Evolutionary conservation across 2,113 vertebrate species (phyloP).

Genomic region (Odobenus rosmarus): DNA sequence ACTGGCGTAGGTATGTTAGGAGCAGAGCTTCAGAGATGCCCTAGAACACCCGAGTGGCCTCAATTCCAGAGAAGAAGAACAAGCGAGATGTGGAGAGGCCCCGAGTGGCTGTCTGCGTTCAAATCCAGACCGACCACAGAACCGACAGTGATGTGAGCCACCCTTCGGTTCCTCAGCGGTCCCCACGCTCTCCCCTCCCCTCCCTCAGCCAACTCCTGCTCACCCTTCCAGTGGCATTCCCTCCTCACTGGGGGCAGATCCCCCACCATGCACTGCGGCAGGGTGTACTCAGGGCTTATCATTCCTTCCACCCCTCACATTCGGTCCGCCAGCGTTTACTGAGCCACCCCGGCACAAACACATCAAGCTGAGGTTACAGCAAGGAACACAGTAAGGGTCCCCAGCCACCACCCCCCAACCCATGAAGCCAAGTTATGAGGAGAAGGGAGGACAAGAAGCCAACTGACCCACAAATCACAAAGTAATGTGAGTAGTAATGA

Average conservation of each 20-base stretch:
- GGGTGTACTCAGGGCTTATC: neutral
- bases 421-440: neutral
- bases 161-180: neutral
- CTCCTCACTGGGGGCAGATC: neutral
- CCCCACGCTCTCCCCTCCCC: neutral
- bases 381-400: neutral
- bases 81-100: neutral
- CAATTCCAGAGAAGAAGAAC: neutral
- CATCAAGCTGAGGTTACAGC: neutral
- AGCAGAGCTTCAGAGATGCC: neutral
- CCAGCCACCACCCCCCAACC: fast-evolving
- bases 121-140: neutral
- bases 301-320: neutral
- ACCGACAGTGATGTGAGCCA: too few species aligned
- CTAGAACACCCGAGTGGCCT: neutral
- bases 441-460: neutral
- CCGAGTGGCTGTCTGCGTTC: neutral
- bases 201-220: neutral
- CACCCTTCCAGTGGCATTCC: neutral
- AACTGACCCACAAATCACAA: neutral
- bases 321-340: neutral
- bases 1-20: neutral
- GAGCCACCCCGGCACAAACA: neutral
- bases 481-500: neutral
- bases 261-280: neutral